Percentiles rank a stretch among this genome's conserved stretches.
phyloP scores from a whole-genome alignment of 1,140 invertebrate species.

The Andrena cerasifolii region DNA sequence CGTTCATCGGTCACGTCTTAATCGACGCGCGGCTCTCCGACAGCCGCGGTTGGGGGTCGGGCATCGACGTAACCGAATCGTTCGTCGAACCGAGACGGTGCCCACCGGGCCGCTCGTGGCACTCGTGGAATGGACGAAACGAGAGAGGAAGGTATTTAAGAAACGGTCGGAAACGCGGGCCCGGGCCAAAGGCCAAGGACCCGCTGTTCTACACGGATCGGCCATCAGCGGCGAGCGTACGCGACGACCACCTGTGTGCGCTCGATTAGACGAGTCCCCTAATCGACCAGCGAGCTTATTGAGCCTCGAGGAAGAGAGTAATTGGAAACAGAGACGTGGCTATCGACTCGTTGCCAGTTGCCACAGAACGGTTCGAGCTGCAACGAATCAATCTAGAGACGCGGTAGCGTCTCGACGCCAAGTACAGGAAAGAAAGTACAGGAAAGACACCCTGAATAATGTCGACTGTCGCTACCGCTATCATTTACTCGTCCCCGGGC shows the following conservation, averaged over 20 bases:
- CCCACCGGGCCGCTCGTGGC: conserved; percentile 22
- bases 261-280: conserved; percentile 53
- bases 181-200: conserved; percentile 51
- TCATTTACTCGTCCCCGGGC: too few species aligned
- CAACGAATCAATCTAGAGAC: too few species aligned
- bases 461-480: too few species aligned
- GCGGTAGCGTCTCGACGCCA: too few species aligned
- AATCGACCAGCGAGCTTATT: conserved; percentile 58
- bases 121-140: conserved; percentile 23
- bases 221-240: conserved; percentile 8
- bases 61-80: conserved; percentile 63
- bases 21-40: conserved; percentile 62
- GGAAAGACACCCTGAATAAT: too few species aligned
- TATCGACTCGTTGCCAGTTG: conserved; percentile 36
- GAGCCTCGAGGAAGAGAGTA: conserved; percentile 27
- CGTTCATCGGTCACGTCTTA: conserved; percentile 69
- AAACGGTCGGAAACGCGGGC: conserved; percentile 40
- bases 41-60: conserved; percentile 64
- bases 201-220: conserved; percentile 18
- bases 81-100: conserved; percentile 35
- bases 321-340: conserved; percentile 22
- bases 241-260: conserved; percentile 43
- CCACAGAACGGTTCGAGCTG: too few species aligned
- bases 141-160: conserved; percentile 51
- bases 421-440: too few species aligned